Conservation (phyloP, 2,888 invertebrate genomes). For the Lepidochitona cinerea region DNA sequence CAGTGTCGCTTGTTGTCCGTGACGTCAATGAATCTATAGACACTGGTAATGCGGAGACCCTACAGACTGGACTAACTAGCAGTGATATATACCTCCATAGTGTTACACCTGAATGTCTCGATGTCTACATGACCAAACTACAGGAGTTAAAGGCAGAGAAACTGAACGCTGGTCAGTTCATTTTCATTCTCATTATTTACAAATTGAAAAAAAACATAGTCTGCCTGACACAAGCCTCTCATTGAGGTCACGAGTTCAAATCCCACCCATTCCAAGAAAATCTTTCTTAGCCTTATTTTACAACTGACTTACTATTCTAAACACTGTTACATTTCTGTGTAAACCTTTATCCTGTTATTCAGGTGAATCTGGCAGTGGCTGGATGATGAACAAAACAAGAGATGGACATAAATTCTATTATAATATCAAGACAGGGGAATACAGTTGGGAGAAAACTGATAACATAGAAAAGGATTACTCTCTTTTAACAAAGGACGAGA, state of each 20-base stretch:
- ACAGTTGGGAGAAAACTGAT: slow-evolving; percentile 60
- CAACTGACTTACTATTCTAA: too few relatives aligned
- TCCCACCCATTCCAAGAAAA: too few relatives aligned
- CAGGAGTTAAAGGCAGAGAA: slow-evolving; percentile 39
- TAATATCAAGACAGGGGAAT: slow-evolving; percentile 58
- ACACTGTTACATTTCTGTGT: too few relatives aligned
- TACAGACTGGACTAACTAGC: slow-evolving; percentile 51
- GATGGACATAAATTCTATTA: slow-evolving; percentile 66
- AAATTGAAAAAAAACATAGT: too few relatives aligned
- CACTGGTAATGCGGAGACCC: slow-evolving; percentile 50
- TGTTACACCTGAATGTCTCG: slow-evolving; percentile 56
- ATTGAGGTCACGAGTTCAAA: too few relatives aligned
- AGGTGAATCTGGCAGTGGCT: slow-evolving; percentile 66
- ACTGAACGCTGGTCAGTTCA: slow-evolving; percentile 39
- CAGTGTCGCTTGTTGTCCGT: slow-evolving; percentile 63
- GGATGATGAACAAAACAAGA: slow-evolving; percentile 67
- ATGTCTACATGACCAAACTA: slow-evolving; percentile 56
- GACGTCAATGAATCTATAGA: slow-evolving; percentile 61
- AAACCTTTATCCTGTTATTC: too few relatives aligned
- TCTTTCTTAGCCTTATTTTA: too few relatives aligned
- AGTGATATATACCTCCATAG: slow-evolving; percentile 52
- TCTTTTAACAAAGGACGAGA: slow-evolving; percentile 65
- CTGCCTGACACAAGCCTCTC: too few relatives aligned
- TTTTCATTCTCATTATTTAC: too few relatives aligned
- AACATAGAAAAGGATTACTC: slow-evolving; percentile 62